These are phyloP conservation scores for Cryptomyrus ogoouensis DNA, from an alignment of 2,113 vertebrate species.

Conservation along the genomic window DNA sequence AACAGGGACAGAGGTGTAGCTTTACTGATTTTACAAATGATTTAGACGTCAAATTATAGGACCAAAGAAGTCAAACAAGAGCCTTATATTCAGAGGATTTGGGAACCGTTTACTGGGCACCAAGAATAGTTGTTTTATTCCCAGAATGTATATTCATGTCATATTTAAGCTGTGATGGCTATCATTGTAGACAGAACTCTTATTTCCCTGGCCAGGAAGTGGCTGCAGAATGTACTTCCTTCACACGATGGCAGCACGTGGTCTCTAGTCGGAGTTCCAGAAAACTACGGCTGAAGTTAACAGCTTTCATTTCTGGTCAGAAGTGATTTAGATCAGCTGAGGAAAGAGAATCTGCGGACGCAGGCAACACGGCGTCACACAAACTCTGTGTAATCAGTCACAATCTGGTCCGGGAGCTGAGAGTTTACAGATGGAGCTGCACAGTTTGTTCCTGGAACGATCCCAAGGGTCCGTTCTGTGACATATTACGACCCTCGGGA, in stretches of 20 bases:
- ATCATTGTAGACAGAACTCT: neutral
- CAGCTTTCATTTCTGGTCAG: constrained; percentile 7
- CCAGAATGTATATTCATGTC: neutral
- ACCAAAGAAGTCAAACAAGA: neutral
- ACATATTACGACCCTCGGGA: neutral
- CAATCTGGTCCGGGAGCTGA: neutral
- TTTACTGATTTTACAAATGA: neutral
- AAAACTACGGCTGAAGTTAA: neutral
- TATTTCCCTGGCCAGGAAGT: neutral
- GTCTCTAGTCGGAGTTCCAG: neutral
- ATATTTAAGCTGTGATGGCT: neutral
- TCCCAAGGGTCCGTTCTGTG: neutral
- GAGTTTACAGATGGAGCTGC: neutral
- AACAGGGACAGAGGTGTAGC: neutral
- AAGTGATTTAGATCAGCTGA: neutral
- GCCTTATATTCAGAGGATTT: neutral
- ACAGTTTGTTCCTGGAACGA: neutral
- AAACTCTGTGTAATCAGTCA: neutral
- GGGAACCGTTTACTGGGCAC: neutral
- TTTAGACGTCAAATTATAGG: constrained; percentile 5
- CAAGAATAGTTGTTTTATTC: neutral
- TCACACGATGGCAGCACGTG: neutral
- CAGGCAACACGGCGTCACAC: neutral
- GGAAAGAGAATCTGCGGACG: neutral
- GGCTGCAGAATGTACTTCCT: too few relatives aligned